phyloP scores from a whole-genome alignment of 2,888 invertebrate genomes.

The Melieria omissa region DNA sequence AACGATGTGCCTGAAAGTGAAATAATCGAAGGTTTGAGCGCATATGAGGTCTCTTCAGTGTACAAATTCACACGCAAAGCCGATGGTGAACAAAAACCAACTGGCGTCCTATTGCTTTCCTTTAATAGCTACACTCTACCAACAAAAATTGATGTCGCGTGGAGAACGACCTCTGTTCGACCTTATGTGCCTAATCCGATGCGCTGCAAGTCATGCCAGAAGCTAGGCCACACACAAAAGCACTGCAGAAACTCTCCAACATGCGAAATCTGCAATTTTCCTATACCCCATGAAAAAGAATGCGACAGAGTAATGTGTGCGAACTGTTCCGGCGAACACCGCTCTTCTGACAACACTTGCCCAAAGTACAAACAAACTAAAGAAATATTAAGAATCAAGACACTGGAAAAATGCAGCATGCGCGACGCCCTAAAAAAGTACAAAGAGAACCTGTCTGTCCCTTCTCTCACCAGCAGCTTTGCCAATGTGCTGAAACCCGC shows the following conservation, averaged over 20 bases:
- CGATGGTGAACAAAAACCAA: too few relatives aligned
- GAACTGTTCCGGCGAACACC: slow-evolving; percentile 23
- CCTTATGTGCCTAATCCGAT: slow-evolving; percentile 32
- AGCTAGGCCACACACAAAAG: slow-evolving; percentile 28
- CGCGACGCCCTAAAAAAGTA: too few relatives aligned
- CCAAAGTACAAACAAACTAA: slow-evolving; percentile 28
- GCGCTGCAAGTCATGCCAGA: slow-evolving; percentile 31
- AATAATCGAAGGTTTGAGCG: neutral
- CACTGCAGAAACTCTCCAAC: slow-evolving; percentile 18
- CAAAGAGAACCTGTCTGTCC: too few relatives aligned
- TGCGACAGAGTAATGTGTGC: slow-evolving; percentile 29
- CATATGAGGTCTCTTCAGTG: neutral
- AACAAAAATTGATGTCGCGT: neutral
- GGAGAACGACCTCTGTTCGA: neutral
- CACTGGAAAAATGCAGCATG: too few relatives aligned
- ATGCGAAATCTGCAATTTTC: slow-evolving; percentile 20
- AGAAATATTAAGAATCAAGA: slow-evolving; percentile 34
- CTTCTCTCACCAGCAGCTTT: too few relatives aligned
- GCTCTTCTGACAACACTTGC: slow-evolving; percentile 21
- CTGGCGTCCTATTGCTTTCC: neutral
- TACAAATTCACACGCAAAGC: too few relatives aligned
- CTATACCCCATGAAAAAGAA: slow-evolving; percentile 20
- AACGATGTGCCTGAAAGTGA: neutral
- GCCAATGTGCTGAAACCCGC: too few relatives aligned
- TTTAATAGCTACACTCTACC: neutral